Evolutionary conservation across 2,113 vertebrate species (phyloP).

Genomic region (Eurystomus gularis): DNA sequence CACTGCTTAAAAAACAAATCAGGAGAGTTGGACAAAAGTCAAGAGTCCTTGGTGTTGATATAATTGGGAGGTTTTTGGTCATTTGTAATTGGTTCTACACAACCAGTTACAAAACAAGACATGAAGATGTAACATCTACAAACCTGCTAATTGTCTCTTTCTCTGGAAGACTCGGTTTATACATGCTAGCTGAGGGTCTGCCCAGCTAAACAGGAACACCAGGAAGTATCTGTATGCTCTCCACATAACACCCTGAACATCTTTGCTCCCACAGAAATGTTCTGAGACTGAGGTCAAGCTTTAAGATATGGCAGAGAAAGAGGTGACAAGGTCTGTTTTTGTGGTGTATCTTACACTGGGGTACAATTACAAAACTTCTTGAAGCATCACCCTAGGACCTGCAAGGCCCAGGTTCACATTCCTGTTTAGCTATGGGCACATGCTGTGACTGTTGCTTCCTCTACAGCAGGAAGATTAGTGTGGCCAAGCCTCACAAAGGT

Average conservation of each 20-base stretch:
- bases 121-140: background rate
- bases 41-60: background rate
- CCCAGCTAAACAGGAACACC: background rate
- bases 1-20: background rate
- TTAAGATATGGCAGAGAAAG: background rate
- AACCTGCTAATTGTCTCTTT: background rate
- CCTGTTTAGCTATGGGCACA: background rate
- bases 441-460: background rate
- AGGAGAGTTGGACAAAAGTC: background rate
- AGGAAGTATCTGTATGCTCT: background rate
- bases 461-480: background rate
- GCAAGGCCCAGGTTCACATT: background rate
- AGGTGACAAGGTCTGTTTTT: background rate
- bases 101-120: background rate
- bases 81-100: background rate
- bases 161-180: background rate
- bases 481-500: background rate
- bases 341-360: background rate
- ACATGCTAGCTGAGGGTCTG: background rate
- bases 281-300: background rate
- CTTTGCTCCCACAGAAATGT: background rate
- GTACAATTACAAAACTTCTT: background rate
- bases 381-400: background rate
- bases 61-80: rapidly evolving
- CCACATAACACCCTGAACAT: background rate